Evolutionary conservation across 2,797 vertebrate genomes (phyloP).

Genomic region (Geotrypetes seraphini): DNA sequence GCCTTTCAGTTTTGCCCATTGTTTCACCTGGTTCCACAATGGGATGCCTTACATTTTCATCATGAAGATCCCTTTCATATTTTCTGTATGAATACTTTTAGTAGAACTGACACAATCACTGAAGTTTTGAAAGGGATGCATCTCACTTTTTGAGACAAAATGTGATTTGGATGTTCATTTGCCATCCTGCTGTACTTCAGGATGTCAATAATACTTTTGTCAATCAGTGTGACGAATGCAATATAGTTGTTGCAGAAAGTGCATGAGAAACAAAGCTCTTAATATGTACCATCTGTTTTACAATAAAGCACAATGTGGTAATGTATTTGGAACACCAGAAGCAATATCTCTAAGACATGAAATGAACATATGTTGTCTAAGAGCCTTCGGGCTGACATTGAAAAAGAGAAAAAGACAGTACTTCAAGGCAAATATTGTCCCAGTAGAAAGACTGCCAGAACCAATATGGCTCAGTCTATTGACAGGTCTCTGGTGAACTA

Average conservation of each 20-base stretch:
- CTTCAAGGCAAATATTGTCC: conserved; percentile 97
- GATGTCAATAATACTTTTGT: conserved; percentile 91
- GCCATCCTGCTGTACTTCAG: conserved; percentile 64
- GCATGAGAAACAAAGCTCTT: conserved; percentile 66
- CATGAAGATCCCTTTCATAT: too few species aligned
- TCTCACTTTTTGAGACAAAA: conserved; percentile 76
- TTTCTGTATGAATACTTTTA: conserved; percentile 22
- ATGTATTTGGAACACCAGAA: conserved; percentile 70
- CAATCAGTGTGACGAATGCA: conserved; percentile 65
- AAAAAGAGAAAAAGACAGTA: conserved; percentile 94
- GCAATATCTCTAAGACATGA: conserved; percentile 87
- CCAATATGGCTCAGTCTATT: conserved; percentile 79
- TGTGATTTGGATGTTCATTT: conserved; percentile 63
- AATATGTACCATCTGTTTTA: conserved; percentile 90
- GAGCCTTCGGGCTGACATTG: conserved; percentile 92
- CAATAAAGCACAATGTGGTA: conserved; percentile 55
- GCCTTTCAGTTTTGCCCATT: too few species aligned
- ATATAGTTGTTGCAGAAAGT: conserved; percentile 67
- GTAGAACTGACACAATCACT: conserved; percentile 23
- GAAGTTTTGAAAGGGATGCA: conserved; percentile 43
- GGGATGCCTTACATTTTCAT: too few species aligned
- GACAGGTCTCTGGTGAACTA: conserved; percentile 87
- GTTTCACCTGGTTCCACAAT: too few species aligned
- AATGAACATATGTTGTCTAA: conserved; percentile 95
- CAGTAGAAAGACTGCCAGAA: conserved; percentile 88